These are phyloP conservation scores for Balearica regulorum DNA, from an alignment of 2,797 vertebrate genomes.

Conservation along the genomic window DNA sequence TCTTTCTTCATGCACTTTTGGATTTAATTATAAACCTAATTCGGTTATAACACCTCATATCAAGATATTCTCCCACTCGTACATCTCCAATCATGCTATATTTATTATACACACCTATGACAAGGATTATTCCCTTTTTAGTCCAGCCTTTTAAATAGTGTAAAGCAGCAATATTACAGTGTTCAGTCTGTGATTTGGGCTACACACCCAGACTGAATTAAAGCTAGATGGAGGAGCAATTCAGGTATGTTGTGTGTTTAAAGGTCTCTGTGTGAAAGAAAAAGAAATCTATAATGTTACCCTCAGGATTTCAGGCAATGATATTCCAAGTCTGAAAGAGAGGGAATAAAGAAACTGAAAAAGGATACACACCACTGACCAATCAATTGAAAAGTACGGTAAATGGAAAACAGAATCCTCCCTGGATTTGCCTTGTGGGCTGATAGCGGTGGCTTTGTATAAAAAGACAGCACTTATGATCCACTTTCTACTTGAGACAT, in stretches of 20 bases:
- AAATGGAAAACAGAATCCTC: conserved; percentile 63
- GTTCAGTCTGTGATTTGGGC: background rate
- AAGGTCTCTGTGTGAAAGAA: conserved; percentile 34
- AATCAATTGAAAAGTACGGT: conserved; percentile 37
- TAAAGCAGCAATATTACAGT: background rate
- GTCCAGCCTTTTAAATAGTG: background rate
- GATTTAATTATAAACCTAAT: background rate
- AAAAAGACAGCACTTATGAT: conserved; percentile 16
- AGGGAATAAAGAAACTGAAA: conserved; percentile 42
- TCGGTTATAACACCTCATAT: background rate
- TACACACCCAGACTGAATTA: background rate
- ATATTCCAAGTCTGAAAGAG: conserved; percentile 47
- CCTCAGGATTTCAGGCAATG: conserved; percentile 44
- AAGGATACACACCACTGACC: conserved; percentile 52
- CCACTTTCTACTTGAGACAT: conserved; percentile 6
- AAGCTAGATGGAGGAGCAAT: background rate
- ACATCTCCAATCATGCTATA: background rate
- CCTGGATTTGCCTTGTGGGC: conserved; percentile 30
- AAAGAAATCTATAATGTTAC: conserved; percentile 50
- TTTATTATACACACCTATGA: background rate
- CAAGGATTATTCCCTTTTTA: background rate
- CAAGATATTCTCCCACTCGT: background rate
- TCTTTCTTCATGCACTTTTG: background rate
- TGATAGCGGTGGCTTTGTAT: conserved; percentile 29
- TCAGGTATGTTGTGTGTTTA: conserved; percentile 15